phyloP scores from a whole-genome alignment of 2,113 vertebrate species.

The Chiloscyllium plagiosum region DNA sequence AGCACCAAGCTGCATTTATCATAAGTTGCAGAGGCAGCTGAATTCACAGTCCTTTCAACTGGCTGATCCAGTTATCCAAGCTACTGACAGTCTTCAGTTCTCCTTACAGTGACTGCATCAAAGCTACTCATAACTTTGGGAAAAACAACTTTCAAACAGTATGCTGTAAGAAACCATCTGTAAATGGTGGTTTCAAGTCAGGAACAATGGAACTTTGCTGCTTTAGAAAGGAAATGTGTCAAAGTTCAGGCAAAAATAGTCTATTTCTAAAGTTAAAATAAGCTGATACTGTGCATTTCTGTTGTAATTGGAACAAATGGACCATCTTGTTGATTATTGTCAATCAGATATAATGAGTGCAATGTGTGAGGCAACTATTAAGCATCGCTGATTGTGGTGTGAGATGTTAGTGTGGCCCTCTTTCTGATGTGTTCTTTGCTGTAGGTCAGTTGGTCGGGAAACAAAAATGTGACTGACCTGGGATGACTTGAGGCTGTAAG shows the following conservation, averaged over 20 bases:
- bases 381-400: neutral
- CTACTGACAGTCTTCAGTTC: neutral
- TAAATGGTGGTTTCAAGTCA: neutral
- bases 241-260: neutral
- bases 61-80: neutral
- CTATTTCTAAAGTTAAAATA: neutral
- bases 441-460: neutral
- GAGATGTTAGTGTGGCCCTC: neutral
- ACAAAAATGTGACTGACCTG: too few species aligned
- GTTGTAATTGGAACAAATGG: neutral
- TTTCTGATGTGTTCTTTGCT: neutral
- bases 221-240: neutral
- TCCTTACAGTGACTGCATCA: neutral
- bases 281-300: neutral
- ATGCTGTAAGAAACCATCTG: neutral
- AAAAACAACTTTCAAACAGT: neutral
- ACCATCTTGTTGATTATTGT: neutral
- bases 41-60: neutral
- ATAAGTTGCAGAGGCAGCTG: neutral
- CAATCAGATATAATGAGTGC: neutral
- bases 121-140: neutral
- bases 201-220: neutral
- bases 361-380: neutral
- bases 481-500: neutral
- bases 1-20: neutral